Evolutionary conservation across 2,113 vertebrate species (phyloP), one percentile per base, ranked within the genome.

Genomic region (Redunca redunca): DNA sequence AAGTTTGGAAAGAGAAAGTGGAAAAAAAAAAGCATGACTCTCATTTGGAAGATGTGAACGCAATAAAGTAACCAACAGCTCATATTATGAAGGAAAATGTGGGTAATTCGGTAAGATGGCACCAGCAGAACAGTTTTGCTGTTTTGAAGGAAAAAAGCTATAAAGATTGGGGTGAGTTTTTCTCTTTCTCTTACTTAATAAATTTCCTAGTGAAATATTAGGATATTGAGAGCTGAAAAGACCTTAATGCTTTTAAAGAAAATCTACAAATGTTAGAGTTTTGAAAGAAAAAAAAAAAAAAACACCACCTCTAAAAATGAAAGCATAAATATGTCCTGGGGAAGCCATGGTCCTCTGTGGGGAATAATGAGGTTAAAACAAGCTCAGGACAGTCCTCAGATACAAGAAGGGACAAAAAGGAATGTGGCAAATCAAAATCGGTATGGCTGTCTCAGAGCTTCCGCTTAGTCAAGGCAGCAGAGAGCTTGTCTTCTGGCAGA

Each of bases 1-100:
- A 94, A 97, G 36, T 95, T 88, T 98, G 91, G 97, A 95, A 88
- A 93, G 89, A 94, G 46, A 95, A 94, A 82, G 36, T 26, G 90
- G 95, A 86, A 95, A 95, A 90, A 82, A 58, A 88, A 90, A 82
- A 84, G 52, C 90, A 90, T 28, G 71, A 57, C 58, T 94, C 92
- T 95, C 28, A 52, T 95, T 67, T 96, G 96, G 85, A 95, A 96
- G 62, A 96, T 78, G 80, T 53, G 58, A 88, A 77, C 71, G 48
- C 48, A 97, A 82, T 88, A 80, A 90, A 86, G 43, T 88, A 95
- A 96, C 48, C 74, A 90, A 90, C 48, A 92, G 43, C 15, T 94
- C 46, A 28, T 25, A 77, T 84, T 82, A 53, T 43, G 48, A 95
- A 95, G 97, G 97, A 98, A 98, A 97, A 92, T 94, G 43, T 40